phyloP scores from a whole-genome alignment of 2,113 vertebrate species.

The Aptenodytes forsteri region DNA sequence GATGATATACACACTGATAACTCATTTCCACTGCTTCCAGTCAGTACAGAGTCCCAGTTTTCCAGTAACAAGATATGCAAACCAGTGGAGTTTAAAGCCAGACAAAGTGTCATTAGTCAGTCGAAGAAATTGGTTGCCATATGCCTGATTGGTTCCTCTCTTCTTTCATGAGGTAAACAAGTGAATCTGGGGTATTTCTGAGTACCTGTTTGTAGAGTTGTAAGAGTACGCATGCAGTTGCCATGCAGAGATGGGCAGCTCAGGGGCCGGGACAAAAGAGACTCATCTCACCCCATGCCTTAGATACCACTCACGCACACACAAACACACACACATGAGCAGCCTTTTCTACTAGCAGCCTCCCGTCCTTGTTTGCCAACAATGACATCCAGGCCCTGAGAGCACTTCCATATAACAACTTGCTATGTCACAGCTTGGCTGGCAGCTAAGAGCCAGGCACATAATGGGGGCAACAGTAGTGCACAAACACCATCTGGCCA shows the following conservation, averaged over 20 bases:
- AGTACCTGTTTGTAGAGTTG: background rate
- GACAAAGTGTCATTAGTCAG: background rate
- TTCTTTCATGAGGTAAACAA: background rate
- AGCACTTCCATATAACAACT: background rate
- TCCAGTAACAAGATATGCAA: background rate
- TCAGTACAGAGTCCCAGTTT: background rate
- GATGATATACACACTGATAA: background rate
- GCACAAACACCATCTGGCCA: conserved; percentile 40
- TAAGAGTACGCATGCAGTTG: background rate
- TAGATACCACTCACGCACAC: background rate
- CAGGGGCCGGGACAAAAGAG: background rate
- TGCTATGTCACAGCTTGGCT: conserved; percentile 29
- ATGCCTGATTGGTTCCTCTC: background rate
- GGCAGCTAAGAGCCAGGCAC: background rate
- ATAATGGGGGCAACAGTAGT: conserved; percentile 1
- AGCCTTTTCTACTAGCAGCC: background rate
- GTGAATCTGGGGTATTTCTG: background rate
- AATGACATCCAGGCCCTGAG: background rate
- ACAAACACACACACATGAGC: background rate
- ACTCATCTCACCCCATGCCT: background rate
- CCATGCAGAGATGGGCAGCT: background rate
- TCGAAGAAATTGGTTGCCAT: background rate
- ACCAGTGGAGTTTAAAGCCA: background rate
- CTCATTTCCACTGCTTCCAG: background rate
- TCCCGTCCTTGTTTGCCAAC: background rate